Conservation (phyloP, 1,140 invertebrate species). For the Trachymyrmex cornetzi region DNA sequence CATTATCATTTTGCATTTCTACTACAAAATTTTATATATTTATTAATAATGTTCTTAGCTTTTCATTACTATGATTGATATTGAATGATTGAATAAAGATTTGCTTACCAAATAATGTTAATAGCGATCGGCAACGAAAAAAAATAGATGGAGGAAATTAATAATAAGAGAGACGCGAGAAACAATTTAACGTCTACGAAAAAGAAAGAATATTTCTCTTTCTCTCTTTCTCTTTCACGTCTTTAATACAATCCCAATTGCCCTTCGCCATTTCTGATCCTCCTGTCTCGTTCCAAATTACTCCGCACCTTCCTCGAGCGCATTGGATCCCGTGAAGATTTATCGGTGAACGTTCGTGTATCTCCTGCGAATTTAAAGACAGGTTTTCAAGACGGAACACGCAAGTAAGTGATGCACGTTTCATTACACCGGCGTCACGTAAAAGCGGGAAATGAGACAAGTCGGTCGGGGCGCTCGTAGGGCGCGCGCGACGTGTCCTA, state of each 20-base stretch:
- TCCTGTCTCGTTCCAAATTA: constrained; percentile 9
- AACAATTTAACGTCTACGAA: background rate
- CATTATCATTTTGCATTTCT: background rate
- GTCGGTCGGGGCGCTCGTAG: constrained; percentile 35
- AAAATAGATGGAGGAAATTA: background rate
- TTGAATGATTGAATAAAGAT: constrained; percentile 10
- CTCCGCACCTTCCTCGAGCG: background rate
- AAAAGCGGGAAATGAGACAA: constrained; percentile 56
- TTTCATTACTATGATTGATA: constrained; percentile 1
- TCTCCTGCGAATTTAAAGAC: constrained; percentile 37
- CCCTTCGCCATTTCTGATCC: constrained; percentile 18
- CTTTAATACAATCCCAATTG: constrained; percentile 28
- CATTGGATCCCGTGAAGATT: constrained; percentile 73
- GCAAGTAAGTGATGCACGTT: constrained; percentile 71
- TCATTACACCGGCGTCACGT: constrained; percentile 58
- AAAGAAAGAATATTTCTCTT: no score
- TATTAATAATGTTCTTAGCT: background rate
- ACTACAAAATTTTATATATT: constrained; percentile 22
- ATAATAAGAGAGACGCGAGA: background rate
- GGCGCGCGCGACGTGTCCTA: constrained; percentile 50
- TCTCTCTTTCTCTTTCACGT: background rate
- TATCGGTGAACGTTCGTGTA: constrained; percentile 65
- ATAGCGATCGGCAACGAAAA: background rate
- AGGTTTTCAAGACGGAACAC: constrained; percentile 40
- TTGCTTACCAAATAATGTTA: background rate